Evolutionary conservation across 2,113 vertebrate genomes (phyloP).

Genomic region (Chiloscyllium plagiosum): DNA sequence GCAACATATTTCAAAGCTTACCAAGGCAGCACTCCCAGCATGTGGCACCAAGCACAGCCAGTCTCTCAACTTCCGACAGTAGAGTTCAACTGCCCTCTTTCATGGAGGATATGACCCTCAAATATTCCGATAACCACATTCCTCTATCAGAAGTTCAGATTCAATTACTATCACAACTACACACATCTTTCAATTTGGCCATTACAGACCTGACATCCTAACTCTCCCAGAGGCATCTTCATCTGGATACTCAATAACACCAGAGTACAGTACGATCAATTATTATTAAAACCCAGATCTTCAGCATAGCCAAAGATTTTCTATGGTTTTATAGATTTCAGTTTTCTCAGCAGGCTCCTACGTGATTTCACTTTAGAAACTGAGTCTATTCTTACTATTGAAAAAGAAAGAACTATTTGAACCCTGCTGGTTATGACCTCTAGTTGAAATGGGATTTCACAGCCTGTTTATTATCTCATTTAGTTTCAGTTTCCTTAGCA

Average conservation of each 20-base stretch:
- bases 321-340: neutral
- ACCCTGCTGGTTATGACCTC: neutral
- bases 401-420: neutral
- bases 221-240: neutral
- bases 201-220: neutral
- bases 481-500: no score
- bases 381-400: neutral
- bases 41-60: neutral
- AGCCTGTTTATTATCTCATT: no score
- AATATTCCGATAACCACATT: neutral
- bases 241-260: neutral
- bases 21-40: neutral
- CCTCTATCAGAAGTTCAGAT: neutral
- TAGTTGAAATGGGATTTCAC: neutral
- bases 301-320: neutral
- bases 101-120: neutral
- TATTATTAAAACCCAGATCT: no score
- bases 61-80: neutral
- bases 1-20: no score
- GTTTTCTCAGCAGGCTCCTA: neutral
- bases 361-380: neutral
- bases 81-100: neutral
- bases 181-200: neutral
- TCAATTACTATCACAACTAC: neutral
- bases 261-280: no score